phyloP scores from a whole-genome alignment of 2,888 invertebrate genomes.

The Empis stercorea region DNA sequence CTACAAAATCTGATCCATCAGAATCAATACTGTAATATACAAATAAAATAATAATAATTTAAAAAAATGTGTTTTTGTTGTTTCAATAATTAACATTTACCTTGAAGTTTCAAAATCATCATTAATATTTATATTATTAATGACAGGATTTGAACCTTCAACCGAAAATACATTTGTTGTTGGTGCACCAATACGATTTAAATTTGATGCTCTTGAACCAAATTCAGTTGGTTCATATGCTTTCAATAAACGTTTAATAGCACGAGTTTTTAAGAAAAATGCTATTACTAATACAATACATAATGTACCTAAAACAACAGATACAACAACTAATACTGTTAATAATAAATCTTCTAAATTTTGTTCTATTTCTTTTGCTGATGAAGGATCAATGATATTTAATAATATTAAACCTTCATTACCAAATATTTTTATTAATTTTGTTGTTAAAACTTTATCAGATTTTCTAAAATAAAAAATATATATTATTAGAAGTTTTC shows the following conservation, averaged over 20 bases:
- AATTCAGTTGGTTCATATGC: slow-evolving; percentile 49
- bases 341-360: slow-evolving; percentile 35
- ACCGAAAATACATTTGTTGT: slow-evolving; percentile 57
- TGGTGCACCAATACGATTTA: slow-evolving; percentile 42
- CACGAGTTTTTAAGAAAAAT: slow-evolving; percentile 43
- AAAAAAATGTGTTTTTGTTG: not conserved
- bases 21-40: slow-evolving; percentile 43
- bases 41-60: slow-evolving; percentile 4
- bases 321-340: slow-evolving; percentile 41
- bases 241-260: slow-evolving; percentile 44
- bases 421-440: not conserved
- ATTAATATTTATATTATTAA: slow-evolving; percentile 36
- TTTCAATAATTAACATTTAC: not conserved
- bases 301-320: slow-evolving; percentile 40
- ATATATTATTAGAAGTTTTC: not conserved
- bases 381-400: slow-evolving; percentile 37
- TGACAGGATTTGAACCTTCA: slow-evolving; percentile 59
- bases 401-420: slow-evolving; percentile 27
- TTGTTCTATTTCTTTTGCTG: slow-evolving; percentile 23
- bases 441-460: not conserved
- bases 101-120: slow-evolving; percentile 5
- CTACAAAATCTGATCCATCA: slow-evolving; percentile 45
- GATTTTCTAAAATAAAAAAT: not conserved
- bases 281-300: slow-evolving; percentile 41
- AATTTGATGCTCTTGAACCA: slow-evolving; percentile 45